Base-by-base conservation (phyloP, 2,888 invertebrate genomes). In the Ligdia adustata region DNA sequence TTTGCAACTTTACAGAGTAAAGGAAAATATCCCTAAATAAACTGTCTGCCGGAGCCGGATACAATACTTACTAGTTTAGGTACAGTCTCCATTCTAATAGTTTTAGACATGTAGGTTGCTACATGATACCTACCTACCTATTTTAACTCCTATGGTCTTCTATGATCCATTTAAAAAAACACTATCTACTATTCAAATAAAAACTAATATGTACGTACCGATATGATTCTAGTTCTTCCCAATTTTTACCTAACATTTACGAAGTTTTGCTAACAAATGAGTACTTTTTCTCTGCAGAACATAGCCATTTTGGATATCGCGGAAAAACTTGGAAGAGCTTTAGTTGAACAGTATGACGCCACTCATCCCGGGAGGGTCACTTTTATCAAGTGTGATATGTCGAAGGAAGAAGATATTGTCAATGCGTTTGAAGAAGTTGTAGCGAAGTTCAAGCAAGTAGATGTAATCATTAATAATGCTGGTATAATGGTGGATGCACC, bases 401-500 rank as follows among this genome's bases (percentile, higher is more conserved):
- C 50, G n/a, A 41, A 61, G 3, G 70, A 71, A 49, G 60, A 62
- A 0, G 53, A 58, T 3, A 56, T 69, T n/a, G 13, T 35, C 1
- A 43, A 45, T 1, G 55, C 64, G 1, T 72, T 72, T 41, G 47
- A 65, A 0, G 42, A 66, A 34, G 62, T 64, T 1, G 18, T 66
- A 5, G 47, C 44, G 1, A 50, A 60, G 20, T 64, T 66, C 13
- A 48, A 59, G 22, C 58, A 44, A 38, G 34, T 72, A 24, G 72
- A 73, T 13, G 67, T 72, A 18, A 52, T 72, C 22, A 60, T 75
- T 31, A 74, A 72, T 55, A 69, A 72, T 29, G 72, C 74, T 11
- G 72, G 72, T 0, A 60, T 72, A 27, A 65, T 73, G 62, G 62
- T 55, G 28, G 72, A 72, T 45, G 24, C 64, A 1, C 58, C 63